Evolutionary conservation across 2,113 vertebrate genomes (phyloP), one percentile per base, ranked within the genome.

Genomic region (Dicaeum eximium): DNA sequence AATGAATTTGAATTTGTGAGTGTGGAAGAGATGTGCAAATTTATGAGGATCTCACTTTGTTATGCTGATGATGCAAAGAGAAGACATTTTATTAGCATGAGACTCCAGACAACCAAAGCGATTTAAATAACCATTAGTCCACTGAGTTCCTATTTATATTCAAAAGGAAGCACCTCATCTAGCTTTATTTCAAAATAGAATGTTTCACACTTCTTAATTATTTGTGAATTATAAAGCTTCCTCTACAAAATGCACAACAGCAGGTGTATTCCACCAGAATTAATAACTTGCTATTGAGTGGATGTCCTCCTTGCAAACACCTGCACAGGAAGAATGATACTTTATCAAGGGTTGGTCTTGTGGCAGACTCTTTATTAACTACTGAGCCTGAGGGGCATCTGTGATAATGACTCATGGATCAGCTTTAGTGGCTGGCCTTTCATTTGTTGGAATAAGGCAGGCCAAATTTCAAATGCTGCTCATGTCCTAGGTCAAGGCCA

Each of bases 101-200:
- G 13, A 45, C 31, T 72, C 21, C 35, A 81, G 80, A 87, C 27
- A 82, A 71, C 60, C 40, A 56, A 74, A 64, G 38, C 42, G 16
- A 93, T 94, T 93, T 88, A 73, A 95, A 93, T 80, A 83, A 70
- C 50, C 6, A 30, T 69, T 83, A 70, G 40, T 28, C 54, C 45
- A 35, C 11, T 42, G 57, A 77, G 8, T 61, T 92, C 25, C 50
- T 70, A 57, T 85, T 89, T 85, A 47, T 79, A 92, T 79, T 92
- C 35, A 72, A 87, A 79, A 65, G 21, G 2, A 62, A 79, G 25
- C 69, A 64, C 53, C 28, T 60, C 73, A 72, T 60, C 25, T 44
- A 56, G 13, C 14, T 71, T 66, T 38, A 54, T 71, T 92, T 88
- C 7, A 30, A 56, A 74, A 42, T 25, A 60, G 67, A 64, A 64